Percentiles rank a stretch among this genome's conserved stretches.
Conservation (phyloP, 2,888 invertebrate species). For the Ochropleura plecta region DNA sequence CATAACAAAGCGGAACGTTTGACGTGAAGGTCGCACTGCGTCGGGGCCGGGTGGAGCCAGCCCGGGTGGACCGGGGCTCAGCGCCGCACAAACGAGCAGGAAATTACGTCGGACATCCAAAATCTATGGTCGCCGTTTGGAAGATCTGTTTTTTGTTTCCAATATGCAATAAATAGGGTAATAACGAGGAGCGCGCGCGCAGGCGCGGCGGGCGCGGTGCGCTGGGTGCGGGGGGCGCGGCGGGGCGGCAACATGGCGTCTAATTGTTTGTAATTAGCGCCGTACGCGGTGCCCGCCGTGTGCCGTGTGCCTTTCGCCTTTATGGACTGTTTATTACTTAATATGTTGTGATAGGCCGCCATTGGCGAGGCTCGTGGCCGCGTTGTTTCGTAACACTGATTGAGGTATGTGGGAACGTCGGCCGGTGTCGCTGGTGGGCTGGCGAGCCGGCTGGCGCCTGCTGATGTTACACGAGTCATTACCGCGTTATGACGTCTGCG, state of each 20-base stretch:
- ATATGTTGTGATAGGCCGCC: slow-evolving; percentile 81
- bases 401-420: slow-evolving; percentile 72
- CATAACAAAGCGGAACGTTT: slow-evolving; percentile 64
- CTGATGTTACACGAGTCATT: slow-evolving; percentile 61
- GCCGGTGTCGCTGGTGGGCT: slow-evolving; percentile 41
- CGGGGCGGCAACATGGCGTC: slow-evolving; percentile 79
- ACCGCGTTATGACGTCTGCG: slow-evolving; percentile 53
- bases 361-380: slow-evolving; percentile 63
- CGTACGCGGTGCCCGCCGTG: slow-evolving; percentile 66
- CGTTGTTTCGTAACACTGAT: slow-evolving; percentile 71
- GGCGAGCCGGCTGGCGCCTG: slow-evolving; percentile 59
- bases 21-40: slow-evolving; percentile 24
- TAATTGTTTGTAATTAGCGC: slow-evolving; percentile 88
- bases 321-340: slow-evolving; percentile 89
- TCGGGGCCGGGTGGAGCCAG: not conserved
- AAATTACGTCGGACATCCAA: slow-evolving; percentile 65
- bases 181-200: slow-evolving; percentile 74
- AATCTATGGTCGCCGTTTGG: slow-evolving; percentile 74
- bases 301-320: slow-evolving; percentile 73
- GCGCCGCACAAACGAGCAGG: slow-evolving; percentile 60
- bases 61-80: not conserved
- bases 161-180: slow-evolving; percentile 87
- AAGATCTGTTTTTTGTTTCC: slow-evolving; percentile 80
- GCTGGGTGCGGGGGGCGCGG: slow-evolving; percentile 67
- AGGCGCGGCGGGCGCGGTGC: slow-evolving; percentile 64